phyloP scores from a whole-genome alignment of 1,140 invertebrate genomes.

The Chlorops oryzae region DNA sequence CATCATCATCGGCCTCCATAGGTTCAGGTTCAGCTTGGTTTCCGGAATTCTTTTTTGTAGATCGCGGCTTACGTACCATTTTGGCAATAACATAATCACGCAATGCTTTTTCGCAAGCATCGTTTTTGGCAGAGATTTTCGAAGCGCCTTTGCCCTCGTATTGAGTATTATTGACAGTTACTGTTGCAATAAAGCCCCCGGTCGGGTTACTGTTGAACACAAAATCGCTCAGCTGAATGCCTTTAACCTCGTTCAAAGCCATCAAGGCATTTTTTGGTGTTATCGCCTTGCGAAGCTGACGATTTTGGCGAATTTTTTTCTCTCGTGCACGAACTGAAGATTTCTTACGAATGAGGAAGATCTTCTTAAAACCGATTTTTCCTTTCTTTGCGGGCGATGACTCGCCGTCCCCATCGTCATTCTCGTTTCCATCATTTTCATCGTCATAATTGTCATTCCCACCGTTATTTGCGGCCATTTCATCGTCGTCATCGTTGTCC shows the following conservation, averaged over 20 bases:
- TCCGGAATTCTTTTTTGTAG: no score
- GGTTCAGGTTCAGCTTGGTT: no score
- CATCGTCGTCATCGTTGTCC: no score
- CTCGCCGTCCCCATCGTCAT: no score
- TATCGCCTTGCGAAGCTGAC: slow-evolving; percentile 58
- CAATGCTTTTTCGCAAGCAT: slow-evolving; percentile 66
- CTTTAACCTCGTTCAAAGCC: slow-evolving; percentile 76
- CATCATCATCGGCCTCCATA: no score
- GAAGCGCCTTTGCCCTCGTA: slow-evolving; percentile 48
- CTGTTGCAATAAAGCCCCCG: slow-evolving; percentile 40
- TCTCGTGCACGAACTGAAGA: slow-evolving; percentile 47
- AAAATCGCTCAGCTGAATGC: slow-evolving; percentile 43
- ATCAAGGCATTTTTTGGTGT: slow-evolving; percentile 80
- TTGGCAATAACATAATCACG: slow-evolving; percentile 63
- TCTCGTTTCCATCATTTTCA: neutral
- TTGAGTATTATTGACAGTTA: slow-evolving; percentile 37
- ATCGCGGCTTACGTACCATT: slow-evolving; percentile 51
- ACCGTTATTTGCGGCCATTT: no score
- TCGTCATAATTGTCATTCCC: no score
- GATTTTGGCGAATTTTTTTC: slow-evolving; percentile 62
- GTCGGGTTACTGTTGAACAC: slow-evolving; percentile 32
- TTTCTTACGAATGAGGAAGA: slow-evolving; percentile 43
- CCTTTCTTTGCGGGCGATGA: slow-evolving; percentile 14
- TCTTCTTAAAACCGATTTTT: slow-evolving; percentile 43
- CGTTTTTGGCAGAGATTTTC: slow-evolving; percentile 54